phyloP scores from a whole-genome alignment of 1,140 invertebrate genomes.

The Parapsyche elsis region DNA sequence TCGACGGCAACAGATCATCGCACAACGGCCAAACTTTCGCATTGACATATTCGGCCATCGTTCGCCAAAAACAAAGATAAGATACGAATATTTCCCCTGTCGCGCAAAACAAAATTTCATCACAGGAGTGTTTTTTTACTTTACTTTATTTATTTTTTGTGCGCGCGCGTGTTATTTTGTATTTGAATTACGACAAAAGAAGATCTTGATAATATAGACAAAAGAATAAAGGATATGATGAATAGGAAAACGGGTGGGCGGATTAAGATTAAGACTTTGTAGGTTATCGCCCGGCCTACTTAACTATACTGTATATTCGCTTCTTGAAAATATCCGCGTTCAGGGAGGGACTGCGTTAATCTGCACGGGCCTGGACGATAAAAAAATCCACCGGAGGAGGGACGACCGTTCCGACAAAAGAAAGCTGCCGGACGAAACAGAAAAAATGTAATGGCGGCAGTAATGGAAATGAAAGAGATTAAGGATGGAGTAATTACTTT shows the following conservation, averaged over 20 bases:
- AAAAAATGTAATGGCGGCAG: constrained; percentile 52
- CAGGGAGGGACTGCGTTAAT: constrained; percentile 49
- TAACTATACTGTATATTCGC: background rate
- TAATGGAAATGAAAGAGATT: constrained; percentile 57
- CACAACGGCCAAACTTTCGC: background rate
- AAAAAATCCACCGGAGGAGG: constrained; percentile 49
- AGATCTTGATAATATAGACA: constrained; percentile 17
- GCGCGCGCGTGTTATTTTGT: no score
- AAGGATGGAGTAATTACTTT: constrained; percentile 57
- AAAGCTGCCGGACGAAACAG: constrained; percentile 43
- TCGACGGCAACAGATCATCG: constrained; percentile 33
- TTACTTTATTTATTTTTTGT: no score
- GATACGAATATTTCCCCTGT: no score
- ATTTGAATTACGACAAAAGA: constrained; percentile 1
- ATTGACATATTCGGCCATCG: background rate
- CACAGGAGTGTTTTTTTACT: no score
- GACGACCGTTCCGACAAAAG: constrained; percentile 3
- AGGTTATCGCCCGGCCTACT: background rate
- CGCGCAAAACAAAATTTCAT: no score
- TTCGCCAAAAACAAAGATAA: background rate
- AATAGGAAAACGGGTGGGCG: constrained; percentile 33
- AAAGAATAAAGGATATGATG: constrained; percentile 34
- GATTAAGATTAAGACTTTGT: constrained; percentile 33
- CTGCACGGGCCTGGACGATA: constrained; percentile 49
- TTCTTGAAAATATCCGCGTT: constrained; percentile 46